Evolutionary conservation across 2,113 vertebrate genomes (phyloP), one percentile per base, ranked within the genome.

Genomic region (Gymnarchus niloticus): DNA sequence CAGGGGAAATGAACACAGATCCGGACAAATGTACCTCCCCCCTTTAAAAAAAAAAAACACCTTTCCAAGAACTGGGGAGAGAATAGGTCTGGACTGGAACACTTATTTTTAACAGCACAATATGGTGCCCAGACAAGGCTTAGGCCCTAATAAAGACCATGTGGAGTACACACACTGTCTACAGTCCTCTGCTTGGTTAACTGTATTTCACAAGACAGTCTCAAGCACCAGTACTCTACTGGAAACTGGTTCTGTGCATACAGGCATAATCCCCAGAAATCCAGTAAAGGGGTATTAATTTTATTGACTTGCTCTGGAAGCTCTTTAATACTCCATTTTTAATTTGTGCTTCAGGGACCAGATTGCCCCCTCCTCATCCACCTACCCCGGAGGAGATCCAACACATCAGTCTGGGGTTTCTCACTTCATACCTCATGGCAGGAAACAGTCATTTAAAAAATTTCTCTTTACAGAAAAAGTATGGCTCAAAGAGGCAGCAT

Each of bases 91-190:
- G 82, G 48, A 56, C 81, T 46, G 37, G 17, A 65, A n/a, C 65
- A 21, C 12, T 69, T 28, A 25, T 56, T 49, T 41, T 46, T 1
- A 17, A 56, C 12, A 51, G 56, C 41, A 54, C 25, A 69, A 56
- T 83, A 87, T 89, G 23, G 87, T 87, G 65, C 86, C 88, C 85
- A 80, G 56, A 87, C 87, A 88, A 88, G 88, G 88, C 91, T 88
- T 91, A 91, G 44, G 76, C 76, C 91, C 89, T 86, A 90, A 87
- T 90, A 86, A 92, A 89, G 91, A 91, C 89, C 89, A 12, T 0
- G 88, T 33, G 89, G 88, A 90, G 89, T 91, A 14, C 37, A 61
- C 14, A 69, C n/a, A n/a, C 12, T 10, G 28, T 25, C 4, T 69
- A 37, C 61, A 37, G 28, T 69, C 4, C 1, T 1, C 61, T 69